Evolutionary conservation across 2,113 vertebrate genomes (phyloP), one percentile per base, ranked within the genome.

Genomic region (Parus major): DNA sequence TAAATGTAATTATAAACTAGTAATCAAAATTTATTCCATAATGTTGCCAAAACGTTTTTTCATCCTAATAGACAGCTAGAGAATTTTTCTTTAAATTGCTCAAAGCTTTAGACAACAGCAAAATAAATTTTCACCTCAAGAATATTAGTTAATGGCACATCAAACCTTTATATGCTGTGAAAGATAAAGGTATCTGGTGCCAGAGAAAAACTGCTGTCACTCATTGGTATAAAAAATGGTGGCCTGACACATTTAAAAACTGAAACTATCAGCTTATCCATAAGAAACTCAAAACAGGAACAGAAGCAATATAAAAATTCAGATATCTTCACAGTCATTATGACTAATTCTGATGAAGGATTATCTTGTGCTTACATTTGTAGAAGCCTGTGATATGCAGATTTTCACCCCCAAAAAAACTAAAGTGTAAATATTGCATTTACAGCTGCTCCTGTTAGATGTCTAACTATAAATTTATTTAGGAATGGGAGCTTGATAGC

Each of bases 401-500:
- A 88, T 95, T 90, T 91, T 75, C 52, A 68, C 39, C 5, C 28
- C 25, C 7, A 3, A 61, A 68, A 77, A 82, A n/a, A 3, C 9
- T 36, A 46, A 87, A 91, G 41, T 70, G 70, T 63, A 94, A 96
- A 92, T 86, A 93, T 88, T 95, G 16, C 44, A 55, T 53, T 93
- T 88, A 70, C 59, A 96, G 82, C 68, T 96, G 79, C n/a, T 95
- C 52, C 28, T 83, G 42, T 81, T 95, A 80, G 78, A 88, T 66
- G 39, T 63, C 89, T 93, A 88, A 27, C 56, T 59, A 73, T 31
- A 71, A 41, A 59, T 90, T 80, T 80, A 66, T 93, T 95, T 91
- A 52, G 82, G 59, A 95, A 85, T 31, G 36, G 56, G 41, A 89
- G 80, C 64, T 31, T 11, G 35, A 64, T 4, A 95, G 68, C 83